These are phyloP conservation scores for Micromys minutus DNA, from an alignment of 2,113 vertebrate species.

Conservation along the genomic window DNA sequence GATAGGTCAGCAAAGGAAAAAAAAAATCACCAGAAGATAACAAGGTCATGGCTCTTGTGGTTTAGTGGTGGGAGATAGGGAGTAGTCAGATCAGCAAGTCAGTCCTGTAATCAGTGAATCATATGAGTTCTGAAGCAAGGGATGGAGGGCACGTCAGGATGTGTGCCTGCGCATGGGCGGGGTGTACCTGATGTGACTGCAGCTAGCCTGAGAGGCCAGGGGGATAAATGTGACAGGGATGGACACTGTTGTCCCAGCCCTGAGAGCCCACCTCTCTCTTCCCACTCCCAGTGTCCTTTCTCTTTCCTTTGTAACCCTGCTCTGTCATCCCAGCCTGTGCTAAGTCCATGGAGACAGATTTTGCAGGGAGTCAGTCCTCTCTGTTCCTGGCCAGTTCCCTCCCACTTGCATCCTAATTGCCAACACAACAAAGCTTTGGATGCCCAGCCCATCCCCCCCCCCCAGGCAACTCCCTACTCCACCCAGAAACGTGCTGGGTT, in stretches of 20 bases:
- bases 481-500: neutral
- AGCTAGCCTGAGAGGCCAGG: neutral
- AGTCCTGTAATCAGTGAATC: neutral
- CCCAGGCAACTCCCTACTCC: neutral
- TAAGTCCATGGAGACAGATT: neutral
- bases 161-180: neutral
- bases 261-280: too few relatives aligned
- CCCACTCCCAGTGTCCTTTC: neutral
- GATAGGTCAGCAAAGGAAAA: conserved; percentile 21
- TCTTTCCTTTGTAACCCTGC: neutral
- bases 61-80: neutral
- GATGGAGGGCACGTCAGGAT: neutral
- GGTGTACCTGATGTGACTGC: fast-evolving
- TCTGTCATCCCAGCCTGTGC: neutral
- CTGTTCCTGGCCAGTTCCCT: neutral
- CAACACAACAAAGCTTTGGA: neutral
- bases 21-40: neutral
- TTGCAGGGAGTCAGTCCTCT: neutral
- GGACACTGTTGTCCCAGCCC: fast-evolving
- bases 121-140: neutral
- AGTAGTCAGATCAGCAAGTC: neutral
- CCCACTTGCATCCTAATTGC: too few relatives aligned
- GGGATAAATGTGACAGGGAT: neutral
- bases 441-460: too few relatives aligned
- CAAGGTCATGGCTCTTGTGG: neutral